phyloP scores from a whole-genome alignment of 2,888 invertebrate genomes.

The Prostheceraeus crozeri region DNA sequence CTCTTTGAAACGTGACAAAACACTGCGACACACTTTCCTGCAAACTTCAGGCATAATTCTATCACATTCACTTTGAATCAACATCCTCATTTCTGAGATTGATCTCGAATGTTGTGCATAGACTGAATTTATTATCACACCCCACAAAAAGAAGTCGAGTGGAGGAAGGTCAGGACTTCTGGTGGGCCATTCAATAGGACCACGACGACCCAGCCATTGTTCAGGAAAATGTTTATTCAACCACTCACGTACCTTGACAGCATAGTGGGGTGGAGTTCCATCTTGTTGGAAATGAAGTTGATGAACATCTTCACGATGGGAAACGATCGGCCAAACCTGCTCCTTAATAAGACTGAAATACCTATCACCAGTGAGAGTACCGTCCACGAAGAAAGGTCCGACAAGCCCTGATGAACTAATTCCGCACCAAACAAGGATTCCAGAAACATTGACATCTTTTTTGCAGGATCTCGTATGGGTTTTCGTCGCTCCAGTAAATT shows the following conservation, averaged over 20 bases:
- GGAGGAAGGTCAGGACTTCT: neutral
- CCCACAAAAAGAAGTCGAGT: neutral
- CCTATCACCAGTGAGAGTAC: slow-evolving; percentile 26
- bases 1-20: too few relatives aligned
- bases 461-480: slow-evolving; percentile 24
- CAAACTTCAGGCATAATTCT: too few relatives aligned
- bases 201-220: neutral
- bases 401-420: slow-evolving; percentile 14
- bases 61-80: too few relatives aligned
- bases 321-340: slow-evolving; percentile 23
- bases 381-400: slow-evolving; percentile 21
- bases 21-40: too few relatives aligned
- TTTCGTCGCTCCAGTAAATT: slow-evolving; percentile 27
- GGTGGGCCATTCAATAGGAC: neutral
- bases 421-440: slow-evolving; percentile 22
- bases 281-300: neutral
- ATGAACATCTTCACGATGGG: slow-evolving; percentile 18
- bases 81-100: too few relatives aligned
- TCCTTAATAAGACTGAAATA: slow-evolving; percentile 16
- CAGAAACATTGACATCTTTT: slow-evolving; percentile 23
- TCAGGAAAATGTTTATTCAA: neutral
- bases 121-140: neutral
- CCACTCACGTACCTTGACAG: neutral
- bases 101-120: too few relatives aligned
- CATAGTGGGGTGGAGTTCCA: slow-evolving; percentile 3